These are phyloP conservation scores for Drosophila sproati DNA, from an alignment of 1,140 invertebrate species.

Conservation along the genomic window DNA sequence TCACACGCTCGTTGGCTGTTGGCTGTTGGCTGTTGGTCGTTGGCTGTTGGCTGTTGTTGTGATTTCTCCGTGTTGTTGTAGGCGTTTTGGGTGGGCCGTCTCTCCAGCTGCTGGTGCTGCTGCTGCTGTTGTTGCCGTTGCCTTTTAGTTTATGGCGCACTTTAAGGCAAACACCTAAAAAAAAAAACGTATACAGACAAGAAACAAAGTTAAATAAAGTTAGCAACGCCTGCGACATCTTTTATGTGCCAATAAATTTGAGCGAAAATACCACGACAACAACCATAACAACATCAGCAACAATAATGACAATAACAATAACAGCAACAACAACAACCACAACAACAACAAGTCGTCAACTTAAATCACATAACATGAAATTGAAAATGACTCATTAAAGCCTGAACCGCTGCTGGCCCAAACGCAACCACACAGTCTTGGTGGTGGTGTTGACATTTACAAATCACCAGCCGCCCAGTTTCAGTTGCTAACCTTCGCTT, in stretches of 20 bases:
- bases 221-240: slow-evolving; percentile 78
- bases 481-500: slow-evolving; percentile 76
- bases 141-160: slow-evolving; percentile 78
- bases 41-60: slow-evolving; percentile 45
- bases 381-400: slow-evolving; percentile 77
- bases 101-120: slow-evolving; percentile 27
- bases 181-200: slow-evolving; percentile 30
- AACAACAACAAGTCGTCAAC: slow-evolving; percentile 58
- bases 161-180: slow-evolving; percentile 80
- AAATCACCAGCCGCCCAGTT: slow-evolving; percentile 69
- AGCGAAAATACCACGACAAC: slow-evolving; percentile 59
- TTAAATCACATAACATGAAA: slow-evolving; percentile 79
- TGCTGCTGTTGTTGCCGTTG: slow-evolving; percentile 38
- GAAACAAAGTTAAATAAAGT: slow-evolving; percentile 73
- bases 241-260: slow-evolving; percentile 79
- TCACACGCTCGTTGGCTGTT: slow-evolving; percentile 35
- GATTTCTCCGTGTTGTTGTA: slow-evolving; percentile 70
- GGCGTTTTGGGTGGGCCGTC: slow-evolving; percentile 70
- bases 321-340: slow-evolving; percentile 30
- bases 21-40: background rate
- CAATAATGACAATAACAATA: too few relatives aligned
- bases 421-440: slow-evolving; percentile 46
- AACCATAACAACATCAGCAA: slow-evolving; percentile 38
- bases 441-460: slow-evolving; percentile 74
- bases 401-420: slow-evolving; percentile 16